Base-by-base conservation (phyloP, 2,113 vertebrate species). In the Pygoscelis adeliae region DNA sequence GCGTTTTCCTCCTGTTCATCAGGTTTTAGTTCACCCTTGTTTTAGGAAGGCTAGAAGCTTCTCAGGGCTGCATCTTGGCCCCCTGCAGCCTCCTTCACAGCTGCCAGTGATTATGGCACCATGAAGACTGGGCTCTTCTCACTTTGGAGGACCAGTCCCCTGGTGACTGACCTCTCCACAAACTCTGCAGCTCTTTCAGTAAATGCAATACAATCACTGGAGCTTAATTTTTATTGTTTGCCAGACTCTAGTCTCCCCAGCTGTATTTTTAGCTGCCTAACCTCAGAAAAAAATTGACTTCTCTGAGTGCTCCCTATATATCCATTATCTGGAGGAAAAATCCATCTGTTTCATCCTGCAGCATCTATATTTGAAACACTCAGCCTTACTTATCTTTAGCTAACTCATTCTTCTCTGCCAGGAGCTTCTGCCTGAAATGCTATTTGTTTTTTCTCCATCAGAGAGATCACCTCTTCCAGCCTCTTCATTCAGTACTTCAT, bases 361-460 rank as follows among this genome's bases (percentile, higher is more conserved):
- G 50, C 90, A 93, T 95, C 95, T 95, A 63, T 94, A 93, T 96
- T 95, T 93, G 97, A 95, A 95, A 94, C 87, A 79, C 87, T 87
- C 89, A 83, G 56, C 87, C 62, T 85, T 72, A 69, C 81, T 94
- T 93, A 88, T 79, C 84, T 85, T 44, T 21, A 80, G 49, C 62
- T 89, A 96, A 52, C 80, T 90, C 74, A 65, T 96, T 79, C 77
- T 91, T 96, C 82, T 85, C 84, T 93, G 70, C 85, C 84, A 94
- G 71, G 71, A 91, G 66, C 92, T 96, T 85, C 87, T 95, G 61
- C 73, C 56, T 94, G 69, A 74, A 89, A 91, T 2, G 1, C 34
- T 65, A 20, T 89, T 95, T 93, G 73, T 44, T 89, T 95, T 89
- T 79, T 25, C 78, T 90, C 70, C 40, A 65, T 87, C 62, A 87